phyloP scores from a whole-genome alignment of 2,797 vertebrate species.

The Florisuga fusca region DNA sequence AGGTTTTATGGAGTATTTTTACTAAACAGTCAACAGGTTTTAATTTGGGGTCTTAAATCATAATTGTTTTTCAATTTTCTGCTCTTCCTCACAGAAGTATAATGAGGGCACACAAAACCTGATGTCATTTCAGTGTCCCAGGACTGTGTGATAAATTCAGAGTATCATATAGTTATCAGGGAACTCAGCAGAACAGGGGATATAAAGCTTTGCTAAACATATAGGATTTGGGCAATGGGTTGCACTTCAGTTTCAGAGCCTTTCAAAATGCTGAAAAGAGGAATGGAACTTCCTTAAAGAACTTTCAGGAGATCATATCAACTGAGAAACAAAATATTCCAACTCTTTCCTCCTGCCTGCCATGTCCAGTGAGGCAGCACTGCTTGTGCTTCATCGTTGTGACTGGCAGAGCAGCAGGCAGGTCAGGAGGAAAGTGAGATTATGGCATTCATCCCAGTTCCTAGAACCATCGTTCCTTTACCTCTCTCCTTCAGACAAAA shows the following conservation, averaged over 20 bases:
- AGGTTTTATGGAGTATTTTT: slow-evolving; percentile 50
- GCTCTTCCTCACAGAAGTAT: slow-evolving; percentile 24
- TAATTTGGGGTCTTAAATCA: slow-evolving; percentile 64
- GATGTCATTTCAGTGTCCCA: slow-evolving; percentile 26
- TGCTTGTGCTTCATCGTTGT: background rate
- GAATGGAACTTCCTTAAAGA: background rate
- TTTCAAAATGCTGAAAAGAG: background rate
- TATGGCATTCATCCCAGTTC: background rate
- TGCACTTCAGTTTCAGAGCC: background rate
- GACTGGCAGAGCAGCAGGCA: background rate
- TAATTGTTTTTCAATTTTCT: slow-evolving; percentile 62
- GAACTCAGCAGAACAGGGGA: background rate
- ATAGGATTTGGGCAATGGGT: background rate
- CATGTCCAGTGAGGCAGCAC: background rate
- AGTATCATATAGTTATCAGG: background rate
- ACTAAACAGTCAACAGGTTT: slow-evolving; percentile 59
- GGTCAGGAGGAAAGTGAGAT: background rate
- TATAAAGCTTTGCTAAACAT: background rate
- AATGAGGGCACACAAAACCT: slow-evolving; percentile 60
- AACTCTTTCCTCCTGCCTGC: background rate
- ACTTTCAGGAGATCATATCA: background rate
- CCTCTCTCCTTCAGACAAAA: background rate
- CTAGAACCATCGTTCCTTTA: background rate
- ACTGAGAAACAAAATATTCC: background rate
- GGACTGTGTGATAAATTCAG: background rate